A percentile compares a stretch with the other conserved stretches of the same genome.
These are phyloP conservation scores for Sanderia malayensis DNA, from an alignment of 30 jellyfish, hydroid and myxozoan genomes.

Conservation along the genomic window DNA sequence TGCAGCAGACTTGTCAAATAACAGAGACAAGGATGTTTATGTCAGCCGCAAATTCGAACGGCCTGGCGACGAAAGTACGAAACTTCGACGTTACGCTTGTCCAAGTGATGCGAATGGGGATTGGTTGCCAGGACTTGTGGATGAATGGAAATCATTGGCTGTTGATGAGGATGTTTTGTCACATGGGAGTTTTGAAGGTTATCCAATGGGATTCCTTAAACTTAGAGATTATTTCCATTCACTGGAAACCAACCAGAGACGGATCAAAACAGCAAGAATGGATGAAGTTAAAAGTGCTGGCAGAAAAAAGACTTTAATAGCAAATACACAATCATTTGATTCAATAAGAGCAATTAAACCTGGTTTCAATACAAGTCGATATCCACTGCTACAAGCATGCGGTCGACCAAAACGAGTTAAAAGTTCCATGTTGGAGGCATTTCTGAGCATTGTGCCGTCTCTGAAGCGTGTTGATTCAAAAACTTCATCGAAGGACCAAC, in stretches of 20 bases:
- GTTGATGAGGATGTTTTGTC: conserved; percentile 11
- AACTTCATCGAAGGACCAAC: neutral
- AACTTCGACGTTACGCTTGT: conserved; percentile 6
- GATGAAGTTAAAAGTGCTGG: neutral
- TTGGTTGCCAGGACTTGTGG: conserved; percentile 48
- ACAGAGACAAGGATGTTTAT: neutral
- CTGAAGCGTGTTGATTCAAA: conserved; percentile 13
- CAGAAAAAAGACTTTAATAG: neutral
- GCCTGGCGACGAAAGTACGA: neutral
- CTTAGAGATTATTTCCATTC: conserved; percentile 2
- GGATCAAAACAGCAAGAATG: conserved; percentile 5
- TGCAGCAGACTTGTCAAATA: neutral
- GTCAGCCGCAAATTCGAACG: conserved; percentile 19
- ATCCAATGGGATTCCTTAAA: neutral
- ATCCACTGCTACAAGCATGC: conserved; percentile 26
- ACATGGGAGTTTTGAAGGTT: conserved; percentile 2
- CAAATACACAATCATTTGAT: conserved; percentile 13
- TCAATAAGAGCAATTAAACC: conserved; percentile 12
- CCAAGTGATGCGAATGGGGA: conserved; percentile 1
- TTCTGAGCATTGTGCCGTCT: conserved; percentile 38
- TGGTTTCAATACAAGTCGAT: conserved; percentile 14
- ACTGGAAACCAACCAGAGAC: neutral
- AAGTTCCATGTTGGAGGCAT: conserved; percentile 42
- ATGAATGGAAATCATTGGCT: neutral
- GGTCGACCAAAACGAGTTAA: conserved; percentile 48